phyloP scores from a whole-genome alignment of 2,888 invertebrate species.

The Sclerodermus sp. region DNA sequence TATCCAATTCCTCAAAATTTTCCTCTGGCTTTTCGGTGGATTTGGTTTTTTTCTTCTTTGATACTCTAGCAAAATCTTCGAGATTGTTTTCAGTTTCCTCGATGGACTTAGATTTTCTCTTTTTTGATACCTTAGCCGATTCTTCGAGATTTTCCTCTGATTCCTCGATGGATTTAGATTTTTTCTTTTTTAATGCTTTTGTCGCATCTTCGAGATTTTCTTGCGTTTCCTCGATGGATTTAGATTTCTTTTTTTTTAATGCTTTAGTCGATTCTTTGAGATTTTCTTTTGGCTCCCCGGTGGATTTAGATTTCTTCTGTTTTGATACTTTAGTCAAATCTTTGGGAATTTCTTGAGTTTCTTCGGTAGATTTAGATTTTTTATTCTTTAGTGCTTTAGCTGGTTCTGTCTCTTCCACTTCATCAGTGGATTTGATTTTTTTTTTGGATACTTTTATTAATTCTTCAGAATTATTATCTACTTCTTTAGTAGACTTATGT shows the following conservation, averaged over 20 bases:
- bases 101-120: too few species aligned
- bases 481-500: conserved; percentile 1
- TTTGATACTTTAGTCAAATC: not conserved
- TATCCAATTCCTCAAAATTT: too few species aligned
- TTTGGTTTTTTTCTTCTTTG: too few species aligned
- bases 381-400: conserved; percentile 6
- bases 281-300: not conserved
- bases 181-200: conserved; percentile 12
- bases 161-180: conserved; percentile 6
- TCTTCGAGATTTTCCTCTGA: not conserved
- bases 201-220: conserved; percentile 8
- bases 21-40: too few species aligned
- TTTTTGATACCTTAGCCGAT: too few species aligned
- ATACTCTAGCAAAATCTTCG: too few species aligned
- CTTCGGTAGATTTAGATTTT: conserved; percentile 4
- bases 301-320: conserved; percentile 1
- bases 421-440: conserved; percentile 6
- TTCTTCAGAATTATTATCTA: not conserved
- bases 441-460: conserved; percentile 4
- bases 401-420: conserved; percentile 6
- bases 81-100: too few species aligned
- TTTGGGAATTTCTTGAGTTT: too few species aligned
- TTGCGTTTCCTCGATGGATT: not conserved
- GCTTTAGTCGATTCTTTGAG: conserved; percentile 1
- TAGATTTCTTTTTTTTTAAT: conserved; percentile 14